These are phyloP conservation scores for Eilema caniola DNA, from an alignment of 2,888 invertebrate genomes.

Conservation along the genomic window DNA sequence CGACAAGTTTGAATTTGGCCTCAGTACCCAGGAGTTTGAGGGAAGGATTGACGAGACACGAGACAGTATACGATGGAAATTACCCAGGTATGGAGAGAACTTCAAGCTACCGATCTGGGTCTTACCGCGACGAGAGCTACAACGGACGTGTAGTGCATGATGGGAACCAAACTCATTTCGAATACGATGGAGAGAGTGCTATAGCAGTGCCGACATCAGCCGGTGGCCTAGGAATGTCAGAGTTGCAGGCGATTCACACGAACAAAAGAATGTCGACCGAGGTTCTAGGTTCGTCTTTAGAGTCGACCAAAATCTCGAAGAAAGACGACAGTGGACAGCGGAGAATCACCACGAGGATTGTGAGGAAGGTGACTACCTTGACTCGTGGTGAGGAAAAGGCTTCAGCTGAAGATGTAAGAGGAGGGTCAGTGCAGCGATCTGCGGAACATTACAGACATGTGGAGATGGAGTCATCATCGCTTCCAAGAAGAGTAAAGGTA, in stretches of 20 bases:
- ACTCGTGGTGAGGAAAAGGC: conserved; percentile 94
- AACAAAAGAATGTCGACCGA: conserved; percentile 94
- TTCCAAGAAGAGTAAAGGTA: conserved; percentile 93
- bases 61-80: conserved; percentile 83
- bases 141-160: conserved; percentile 82
- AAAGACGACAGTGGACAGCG: conserved; percentile 92
- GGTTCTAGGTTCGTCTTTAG: conserved; percentile 94
- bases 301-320: conserved; percentile 94
- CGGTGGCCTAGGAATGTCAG: conserved; percentile 82
- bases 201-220: conserved; percentile 79
- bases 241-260: conserved; percentile 92
- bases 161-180: conserved; percentile 84
- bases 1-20: conserved; percentile 87
- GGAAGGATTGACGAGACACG: conserved; percentile 83
- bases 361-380: conserved; percentile 95
- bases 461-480: conserved; percentile 82
- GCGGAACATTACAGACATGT: conserved; percentile 87
- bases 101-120: conserved; percentile 77
- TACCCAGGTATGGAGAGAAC: conserved; percentile 80
- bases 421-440: conserved; percentile 86
- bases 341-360: conserved; percentile 94
- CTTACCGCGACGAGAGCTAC: conserved; percentile 79
- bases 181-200: conserved; percentile 80
- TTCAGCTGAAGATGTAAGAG: conserved; percentile 90
- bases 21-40: conserved; percentile 85